These are phyloP conservation scores for Chaunax sp. DNA, from an alignment of 2,797 vertebrate genomes.

Conservation along the genomic window DNA sequence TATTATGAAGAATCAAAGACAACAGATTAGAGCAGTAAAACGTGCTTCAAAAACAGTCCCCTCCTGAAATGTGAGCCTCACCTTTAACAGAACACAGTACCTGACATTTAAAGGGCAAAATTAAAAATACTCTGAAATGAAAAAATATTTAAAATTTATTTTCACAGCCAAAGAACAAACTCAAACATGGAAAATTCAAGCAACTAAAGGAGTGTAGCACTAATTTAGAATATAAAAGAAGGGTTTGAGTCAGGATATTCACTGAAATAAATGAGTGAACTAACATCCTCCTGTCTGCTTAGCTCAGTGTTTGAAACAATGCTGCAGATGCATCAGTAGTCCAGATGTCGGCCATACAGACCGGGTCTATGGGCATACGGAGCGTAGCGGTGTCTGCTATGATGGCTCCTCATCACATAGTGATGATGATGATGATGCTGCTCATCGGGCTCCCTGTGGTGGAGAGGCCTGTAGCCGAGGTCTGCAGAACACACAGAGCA, in stretches of 20 bases:
- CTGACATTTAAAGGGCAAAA: background rate
- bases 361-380: slow-evolving; percentile 58
- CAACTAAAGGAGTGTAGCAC: too few relatives aligned
- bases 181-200: too few relatives aligned
- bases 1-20: too few relatives aligned
- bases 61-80: background rate
- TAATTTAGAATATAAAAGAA: too few relatives aligned
- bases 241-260: background rate
- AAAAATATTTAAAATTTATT: background rate
- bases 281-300: background rate
- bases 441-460: slow-evolving; percentile 7
- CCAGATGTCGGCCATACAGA: background rate
- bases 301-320: background rate
- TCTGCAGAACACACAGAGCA: slow-evolving; percentile 35
- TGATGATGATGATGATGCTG: slow-evolving; percentile 24
- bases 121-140: background rate
- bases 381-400: slow-evolving; percentile 42
- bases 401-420: slow-evolving; percentile 65
- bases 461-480: background rate
- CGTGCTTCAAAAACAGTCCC: background rate
- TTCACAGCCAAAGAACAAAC: background rate
- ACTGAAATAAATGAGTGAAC: background rate
- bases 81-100: slow-evolving; percentile 19
- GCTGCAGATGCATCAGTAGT: slow-evolving; percentile 34
- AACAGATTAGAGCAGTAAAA: too few relatives aligned